Evolutionary conservation across 2,888 invertebrate genomes (phyloP), one percentile per base, ranked within the genome.

Genomic region (Xanthia togata): DNA sequence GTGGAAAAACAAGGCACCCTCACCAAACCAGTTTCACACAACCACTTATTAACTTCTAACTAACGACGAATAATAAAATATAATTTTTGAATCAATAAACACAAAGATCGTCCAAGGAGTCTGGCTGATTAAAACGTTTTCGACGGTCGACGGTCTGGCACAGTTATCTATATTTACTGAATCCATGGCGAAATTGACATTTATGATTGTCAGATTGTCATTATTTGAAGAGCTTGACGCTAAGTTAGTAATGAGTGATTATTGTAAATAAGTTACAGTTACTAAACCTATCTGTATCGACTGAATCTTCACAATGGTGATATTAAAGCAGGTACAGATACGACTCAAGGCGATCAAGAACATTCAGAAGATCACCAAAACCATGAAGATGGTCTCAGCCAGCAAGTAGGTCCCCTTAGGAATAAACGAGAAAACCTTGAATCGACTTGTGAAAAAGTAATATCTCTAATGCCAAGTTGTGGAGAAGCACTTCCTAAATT

Each of bases 291-390:
- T 14, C 41, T 26, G 17, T 60, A 17, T 35, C 20, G 20, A 44
- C 26, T 57, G 70, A 73, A 82, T 71, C 35, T 12, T 17, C 47
- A 89, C 55, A 68, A 98, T 98, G 98, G 98, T 98, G 77, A 98
- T 98, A 76, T 91, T 98, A 83, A 98, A 98, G 92, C 97, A 97
- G 91, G 98, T 98, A 85, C 97, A 97, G 23, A 93, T 98, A 68
- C 97, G 98, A 35, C 94, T 98, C 81, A 98, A 98, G 82, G 98
- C 98, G 2, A 98, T 98, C 70, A 98, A 97, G 88, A 98, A 98
- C 91, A 98, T 98, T 88, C 98, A 98, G 93, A 98, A 98, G 94
- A 98, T 98, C 88, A 98, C 98, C 23, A 98, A 98, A 91, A 98
- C 98, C 80, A 98, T 98, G 98, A 98, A 98, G 95, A 98, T 98